phyloP scores from a whole-genome alignment of 2,113 vertebrate genomes.

The Phrynocephalus versicolor region DNA sequence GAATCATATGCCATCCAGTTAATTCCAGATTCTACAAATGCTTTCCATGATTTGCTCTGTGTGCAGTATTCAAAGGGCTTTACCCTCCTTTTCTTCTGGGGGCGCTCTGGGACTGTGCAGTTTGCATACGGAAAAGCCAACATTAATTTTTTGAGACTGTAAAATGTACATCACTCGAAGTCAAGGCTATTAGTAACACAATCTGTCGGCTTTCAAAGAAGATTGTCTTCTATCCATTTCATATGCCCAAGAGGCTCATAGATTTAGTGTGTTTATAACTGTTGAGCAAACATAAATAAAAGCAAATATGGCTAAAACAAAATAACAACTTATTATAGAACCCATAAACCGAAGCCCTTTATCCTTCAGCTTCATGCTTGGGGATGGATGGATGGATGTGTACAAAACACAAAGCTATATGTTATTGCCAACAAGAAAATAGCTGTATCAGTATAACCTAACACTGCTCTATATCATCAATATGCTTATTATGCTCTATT shows the following conservation, averaged over 20 bases:
- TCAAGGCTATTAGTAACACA: conserved; percentile 9
- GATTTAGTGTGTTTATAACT: conserved; percentile 16
- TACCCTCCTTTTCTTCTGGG: not conserved
- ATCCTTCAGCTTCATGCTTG: not conserved
- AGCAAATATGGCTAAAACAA: conserved; percentile 6
- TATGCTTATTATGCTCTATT: not conserved
- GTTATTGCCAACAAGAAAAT: not conserved
- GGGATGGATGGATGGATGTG: not conserved
- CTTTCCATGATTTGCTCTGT: too few relatives aligned
- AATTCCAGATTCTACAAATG: too few relatives aligned
- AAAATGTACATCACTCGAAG: conserved; percentile 29
- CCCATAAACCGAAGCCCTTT: not conserved
- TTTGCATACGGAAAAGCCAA: conserved; percentile 7
- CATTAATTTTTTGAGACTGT: conserved; percentile 10
- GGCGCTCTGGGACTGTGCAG: too few relatives aligned
- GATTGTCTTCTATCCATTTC: conserved; percentile 6
- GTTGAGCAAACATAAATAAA: conserved; percentile 9
- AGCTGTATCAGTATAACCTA: not conserved
- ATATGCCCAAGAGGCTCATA: not conserved
- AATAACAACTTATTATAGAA: not conserved
- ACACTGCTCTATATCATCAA: not conserved
- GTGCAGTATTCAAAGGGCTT: too few relatives aligned
- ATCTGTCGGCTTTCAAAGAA: conserved; percentile 22
- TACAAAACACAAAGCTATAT: not conserved
- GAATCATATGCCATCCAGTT: too few relatives aligned